Base-by-base conservation (phyloP, 2,113 vertebrate genomes). In the Peromyscus maniculatus region DNA sequence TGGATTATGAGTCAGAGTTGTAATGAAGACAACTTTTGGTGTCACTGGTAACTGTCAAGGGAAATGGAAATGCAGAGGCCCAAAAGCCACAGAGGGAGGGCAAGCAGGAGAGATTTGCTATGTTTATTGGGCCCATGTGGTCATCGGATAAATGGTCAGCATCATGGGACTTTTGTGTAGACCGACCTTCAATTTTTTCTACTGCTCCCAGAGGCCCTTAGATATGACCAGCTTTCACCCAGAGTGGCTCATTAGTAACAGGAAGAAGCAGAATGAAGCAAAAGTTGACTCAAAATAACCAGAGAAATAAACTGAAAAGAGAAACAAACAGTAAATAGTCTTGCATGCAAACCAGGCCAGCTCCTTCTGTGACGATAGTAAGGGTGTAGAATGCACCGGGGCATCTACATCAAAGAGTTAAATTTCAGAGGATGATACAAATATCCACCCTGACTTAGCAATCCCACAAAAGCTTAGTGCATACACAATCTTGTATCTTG, bases 11-110 rank as follows among this genome's bases (percentile, higher is more conserved):
- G 97, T 98, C 98, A 98, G 89, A 98, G 95, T 96, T 82, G 31
- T 98, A 98, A 98, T 98, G 97, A 98, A 98, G 97, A 98, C 93
- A 91, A 98, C 97, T 98, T 98, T 95, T 96, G 96, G 79, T 97
- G 84, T 98, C 97, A 97, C 91, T 21, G 78, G 43, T 75, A 97
- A 94, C 67, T 96, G 43, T 96, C 93, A 82, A 94, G 96, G 95
- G 96, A 98, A 96, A 97, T 80, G 80, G 93, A 96, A 55, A 88
- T 21, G 4, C 64, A 86, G n/a, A 84, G 83, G n/a, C 89, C 69
- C n/a, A 89, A 64, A 97, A 97, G 9, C 95, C 92, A 94, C 74
- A 91, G 80, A 94, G 95, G 96, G 0, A 36, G 74, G 39, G 46
- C 72, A 77, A 96, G 94, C 80, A 57, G 21, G 92, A 86, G 33